Conservation (phyloP, 2,113 vertebrate genomes). For the Aspiorhynchus laticeps region DNA sequence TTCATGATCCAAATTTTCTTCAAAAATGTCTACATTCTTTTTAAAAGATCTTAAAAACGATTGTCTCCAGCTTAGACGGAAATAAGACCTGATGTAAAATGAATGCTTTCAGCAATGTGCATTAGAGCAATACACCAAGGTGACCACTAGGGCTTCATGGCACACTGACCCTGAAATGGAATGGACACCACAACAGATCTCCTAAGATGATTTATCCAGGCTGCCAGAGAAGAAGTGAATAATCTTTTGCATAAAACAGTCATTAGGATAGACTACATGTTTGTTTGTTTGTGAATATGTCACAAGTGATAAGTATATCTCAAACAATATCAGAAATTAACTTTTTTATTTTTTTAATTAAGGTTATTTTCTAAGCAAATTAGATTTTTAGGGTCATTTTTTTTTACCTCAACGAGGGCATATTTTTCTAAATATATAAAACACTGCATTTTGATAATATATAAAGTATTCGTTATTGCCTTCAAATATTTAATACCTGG, state of each 20-base stretch:
- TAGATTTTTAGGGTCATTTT: not conserved
- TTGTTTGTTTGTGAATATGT: not conserved
- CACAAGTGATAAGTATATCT: not conserved
- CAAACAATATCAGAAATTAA: not conserved
- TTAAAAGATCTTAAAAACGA: not conserved
- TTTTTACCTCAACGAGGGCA: not conserved
- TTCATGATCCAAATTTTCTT: not conserved
- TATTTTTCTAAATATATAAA: not conserved
- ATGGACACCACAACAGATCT: conserved; percentile 41
- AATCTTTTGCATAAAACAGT: conserved; percentile 29
- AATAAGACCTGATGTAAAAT: conserved; percentile 1
- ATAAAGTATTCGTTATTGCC: too few species aligned
- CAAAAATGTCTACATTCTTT: not conserved
- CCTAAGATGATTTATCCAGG: conserved; percentile 49
- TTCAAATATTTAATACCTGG: too few species aligned
- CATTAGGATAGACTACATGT: not conserved
- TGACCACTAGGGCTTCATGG: conserved; percentile 50
- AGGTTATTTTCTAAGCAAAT: not conserved
- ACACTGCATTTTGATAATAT: not conserved
- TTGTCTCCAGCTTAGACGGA: not conserved
- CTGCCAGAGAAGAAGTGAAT: conserved; percentile 43
- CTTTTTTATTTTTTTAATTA: not conserved
- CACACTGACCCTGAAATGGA: conserved; percentile 42
- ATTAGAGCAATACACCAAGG: conserved; percentile 40
- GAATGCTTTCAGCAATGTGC: conserved; percentile 17